Conservation (phyloP, 2,797 vertebrate species). For the Scarus forsteni region DNA sequence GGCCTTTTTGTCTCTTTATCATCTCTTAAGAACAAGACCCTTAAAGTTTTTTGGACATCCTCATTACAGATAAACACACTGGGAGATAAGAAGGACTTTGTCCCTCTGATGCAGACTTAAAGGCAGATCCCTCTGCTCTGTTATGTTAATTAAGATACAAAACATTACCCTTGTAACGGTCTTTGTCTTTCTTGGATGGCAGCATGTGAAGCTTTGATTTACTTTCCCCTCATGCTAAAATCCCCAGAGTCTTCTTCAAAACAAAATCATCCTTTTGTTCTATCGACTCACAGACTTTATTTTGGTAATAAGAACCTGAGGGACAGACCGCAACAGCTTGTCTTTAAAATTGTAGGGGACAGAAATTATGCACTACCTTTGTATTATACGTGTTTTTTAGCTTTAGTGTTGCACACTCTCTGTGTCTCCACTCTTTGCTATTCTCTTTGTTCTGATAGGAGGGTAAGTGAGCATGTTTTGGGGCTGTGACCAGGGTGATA, state of each 20-base stretch:
- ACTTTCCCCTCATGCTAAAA: not conserved
- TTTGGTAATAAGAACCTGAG: not conserved
- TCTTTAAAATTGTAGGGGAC: conserved; percentile 12
- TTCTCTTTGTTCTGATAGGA: not conserved
- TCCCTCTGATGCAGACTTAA: not conserved
- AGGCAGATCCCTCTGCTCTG: not conserved
- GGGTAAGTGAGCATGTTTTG: not conserved
- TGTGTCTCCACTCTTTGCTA: not conserved
- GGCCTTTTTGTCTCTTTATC: no score
- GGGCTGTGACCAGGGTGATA: not conserved
- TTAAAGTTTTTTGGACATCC: no score
- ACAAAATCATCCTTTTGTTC: conserved; percentile 34
- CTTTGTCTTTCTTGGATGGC: not conserved
- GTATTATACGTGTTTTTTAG: not conserved
- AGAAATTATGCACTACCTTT: conserved; percentile 5
- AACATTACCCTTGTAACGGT: not conserved
- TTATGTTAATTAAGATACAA: not conserved
- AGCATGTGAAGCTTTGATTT: conserved; percentile 4
- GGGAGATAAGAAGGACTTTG: no score
- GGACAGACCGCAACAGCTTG: not conserved
- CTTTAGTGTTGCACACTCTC: not conserved
- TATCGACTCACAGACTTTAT: not conserved
- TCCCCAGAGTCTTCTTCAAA: conserved; percentile 26
- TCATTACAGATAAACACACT: no score
- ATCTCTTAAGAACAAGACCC: no score